phyloP scores from a whole-genome alignment of 2,797 vertebrate genomes.

The Pseudochirops cupreus region DNA sequence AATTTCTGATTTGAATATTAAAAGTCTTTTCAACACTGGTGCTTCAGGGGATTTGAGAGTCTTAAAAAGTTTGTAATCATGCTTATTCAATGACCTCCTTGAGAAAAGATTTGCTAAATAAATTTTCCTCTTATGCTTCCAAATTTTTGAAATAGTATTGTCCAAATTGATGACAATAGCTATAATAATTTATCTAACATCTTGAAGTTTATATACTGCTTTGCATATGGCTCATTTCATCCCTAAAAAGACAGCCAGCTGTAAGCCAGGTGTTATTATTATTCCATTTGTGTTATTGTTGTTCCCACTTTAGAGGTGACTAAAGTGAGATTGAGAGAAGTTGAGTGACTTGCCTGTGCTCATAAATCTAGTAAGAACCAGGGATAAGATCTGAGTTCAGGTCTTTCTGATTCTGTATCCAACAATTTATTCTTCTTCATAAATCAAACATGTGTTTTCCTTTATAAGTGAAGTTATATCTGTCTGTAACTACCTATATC shows the following conservation, averaged over 20 bases:
- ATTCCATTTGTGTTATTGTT: neutral
- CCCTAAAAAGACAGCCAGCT: neutral
- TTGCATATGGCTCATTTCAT: neutral
- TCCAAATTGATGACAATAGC: neutral
- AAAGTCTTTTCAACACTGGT: no score
- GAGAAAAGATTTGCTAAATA: no score
- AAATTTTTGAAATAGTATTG: neutral
- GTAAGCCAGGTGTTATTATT: neutral
- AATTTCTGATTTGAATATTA: no score
- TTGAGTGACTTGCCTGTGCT: constrained; percentile 35
- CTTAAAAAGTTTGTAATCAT: no score
- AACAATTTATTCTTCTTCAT: no score
- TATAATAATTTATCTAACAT: neutral
- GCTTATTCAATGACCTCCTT: no score
- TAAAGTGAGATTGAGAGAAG: neutral
- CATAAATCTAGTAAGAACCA: neutral
- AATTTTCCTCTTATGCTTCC: no score
- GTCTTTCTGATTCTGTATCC: neutral
- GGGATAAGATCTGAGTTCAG: constrained; percentile 30
- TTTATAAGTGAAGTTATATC: no score
- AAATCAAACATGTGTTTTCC: no score
- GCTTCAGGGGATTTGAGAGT: no score
- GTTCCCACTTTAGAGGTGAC: neutral
- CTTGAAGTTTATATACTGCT: neutral
- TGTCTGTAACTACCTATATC: no score